Percentiles rank a stretch among this genome's conserved stretches.
Conservation (phyloP, 1,140 invertebrate species). For the Papilio aristodemus region DNA sequence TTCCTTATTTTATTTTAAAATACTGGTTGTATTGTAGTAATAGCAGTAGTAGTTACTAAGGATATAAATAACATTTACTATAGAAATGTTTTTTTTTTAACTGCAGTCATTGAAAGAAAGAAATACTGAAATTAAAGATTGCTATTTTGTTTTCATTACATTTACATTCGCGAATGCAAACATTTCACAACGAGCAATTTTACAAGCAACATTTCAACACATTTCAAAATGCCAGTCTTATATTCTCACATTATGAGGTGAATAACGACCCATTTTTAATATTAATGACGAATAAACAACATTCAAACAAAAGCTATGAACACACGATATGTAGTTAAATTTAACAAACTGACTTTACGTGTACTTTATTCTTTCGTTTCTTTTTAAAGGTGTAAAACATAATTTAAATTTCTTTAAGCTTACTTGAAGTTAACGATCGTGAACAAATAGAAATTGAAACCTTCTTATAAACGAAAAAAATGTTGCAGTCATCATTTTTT, state of each 20-base stretch:
- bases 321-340: conserved; percentile 8
- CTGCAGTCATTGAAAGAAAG: no score
- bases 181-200: conserved; percentile 2
- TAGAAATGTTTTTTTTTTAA: no score
- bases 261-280: conserved; percentile 30
- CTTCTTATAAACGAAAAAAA: no score
- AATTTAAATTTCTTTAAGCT: background rate
- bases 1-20: no score
- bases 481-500: no score
- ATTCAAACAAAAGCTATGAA: conserved; percentile 20
- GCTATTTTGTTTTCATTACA: background rate
- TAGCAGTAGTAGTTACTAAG: no score
- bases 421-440: no score
- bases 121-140: background rate
- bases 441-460: no score
- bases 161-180: background rate
- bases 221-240: conserved; percentile 19
- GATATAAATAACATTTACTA: no score
- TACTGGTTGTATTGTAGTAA: no score
- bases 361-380: background rate
- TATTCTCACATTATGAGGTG: conserved; percentile 28
- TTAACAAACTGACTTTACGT: background rate
- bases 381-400: background rate
- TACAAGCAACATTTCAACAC: conserved; percentile 26
- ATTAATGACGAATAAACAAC: conserved; percentile 27